Base-by-base conservation (phyloP, 2,888 invertebrate genomes). In the Oscheius sp. region DNA sequence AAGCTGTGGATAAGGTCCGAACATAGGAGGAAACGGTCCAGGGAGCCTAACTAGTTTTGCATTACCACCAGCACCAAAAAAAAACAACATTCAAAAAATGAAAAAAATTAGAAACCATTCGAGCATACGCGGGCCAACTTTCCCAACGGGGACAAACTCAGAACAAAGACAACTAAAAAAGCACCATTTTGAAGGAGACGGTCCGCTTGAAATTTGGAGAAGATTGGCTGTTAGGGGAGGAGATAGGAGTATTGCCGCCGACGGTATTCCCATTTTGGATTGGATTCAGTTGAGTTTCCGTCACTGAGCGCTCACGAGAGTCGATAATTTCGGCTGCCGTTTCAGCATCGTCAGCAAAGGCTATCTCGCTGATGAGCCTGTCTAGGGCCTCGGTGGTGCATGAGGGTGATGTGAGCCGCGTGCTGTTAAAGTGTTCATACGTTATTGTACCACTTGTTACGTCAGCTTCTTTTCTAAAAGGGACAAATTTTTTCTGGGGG, bases 181-280 rank as follows among this genome's bases (percentile, higher is more conserved):
- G 63, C 74, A 83, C 83, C 83, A 83, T 83, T 81, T 80, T 72
- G 72, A 83, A 83, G 12, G 80, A 80, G 53, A 74, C 70, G 18
- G 77, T 78, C 52, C 83, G 41, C 58, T 75, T 70, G 75, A 83
- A 81, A 61, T 77, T 77, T 16, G 81, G 81, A 43, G 81, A 69
- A 23, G 69, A 69, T 55, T 69, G n/a, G 69, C 58, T 69, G 69
- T 69, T 69, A 69, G 56, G 53, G 45, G 55, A 55, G 23, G 53
- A 55, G 56, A 7, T 55, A 43, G 45, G 23, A 35, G 35, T 35
- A 35, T 29, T 2, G 59, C 46, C 43, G 27, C 68, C 49, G 68
- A 53, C 49, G n/a, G 49, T 21, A 18, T 18, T 49, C 49, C 35
- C 35, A 35, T 35, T 35, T 35, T 6, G 3, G 9, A 16, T 64